These are phyloP conservation scores for Tethea ocularis DNA, from an alignment of 2,888 invertebrate species.

Conservation along the genomic window DNA sequence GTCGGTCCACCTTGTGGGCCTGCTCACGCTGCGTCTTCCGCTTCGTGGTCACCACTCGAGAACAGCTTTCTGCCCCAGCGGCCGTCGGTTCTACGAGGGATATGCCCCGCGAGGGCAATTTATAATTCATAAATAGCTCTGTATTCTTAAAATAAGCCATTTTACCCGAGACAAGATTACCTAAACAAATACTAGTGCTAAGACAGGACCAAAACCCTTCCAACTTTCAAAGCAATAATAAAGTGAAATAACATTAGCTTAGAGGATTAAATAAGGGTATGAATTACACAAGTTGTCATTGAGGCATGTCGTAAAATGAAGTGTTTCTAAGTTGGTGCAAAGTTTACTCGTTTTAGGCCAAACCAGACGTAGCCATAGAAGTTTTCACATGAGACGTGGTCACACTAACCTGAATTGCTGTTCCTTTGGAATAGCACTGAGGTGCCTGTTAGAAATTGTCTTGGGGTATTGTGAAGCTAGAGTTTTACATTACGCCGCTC, in stretches of 20 bases:
- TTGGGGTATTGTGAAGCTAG: constrained; percentile 26
- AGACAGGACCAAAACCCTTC: not conserved
- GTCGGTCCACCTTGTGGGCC: too few species aligned
- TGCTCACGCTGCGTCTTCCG: too few species aligned
- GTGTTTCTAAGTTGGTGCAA: constrained; percentile 24
- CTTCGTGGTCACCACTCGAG: too few species aligned
- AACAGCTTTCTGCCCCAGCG: too few species aligned
- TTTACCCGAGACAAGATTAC: not conserved
- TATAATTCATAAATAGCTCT: too few species aligned
- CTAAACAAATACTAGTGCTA: not conserved
- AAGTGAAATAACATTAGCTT: constrained; percentile 31
- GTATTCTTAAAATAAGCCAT: not conserved
- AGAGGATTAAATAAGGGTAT: constrained; percentile 22
- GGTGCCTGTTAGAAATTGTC: not conserved
- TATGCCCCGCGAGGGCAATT: too few species aligned
- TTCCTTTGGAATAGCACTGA: not conserved
- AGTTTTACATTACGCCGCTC: constrained; percentile 11
- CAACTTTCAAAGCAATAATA: constrained; percentile 37
- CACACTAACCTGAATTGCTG: constrained; percentile 26
- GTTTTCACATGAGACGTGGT: constrained; percentile 40
- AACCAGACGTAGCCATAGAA: constrained; percentile 43
- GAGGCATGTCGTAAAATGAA: constrained; percentile 14
- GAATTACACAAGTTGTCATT: constrained; percentile 28
- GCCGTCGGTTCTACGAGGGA: too few species aligned
- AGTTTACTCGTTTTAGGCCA: constrained; percentile 51